These are phyloP conservation scores for Psilanteris sp. DNA, from an alignment of 1,140 invertebrate species.

Conservation along the genomic window DNA sequence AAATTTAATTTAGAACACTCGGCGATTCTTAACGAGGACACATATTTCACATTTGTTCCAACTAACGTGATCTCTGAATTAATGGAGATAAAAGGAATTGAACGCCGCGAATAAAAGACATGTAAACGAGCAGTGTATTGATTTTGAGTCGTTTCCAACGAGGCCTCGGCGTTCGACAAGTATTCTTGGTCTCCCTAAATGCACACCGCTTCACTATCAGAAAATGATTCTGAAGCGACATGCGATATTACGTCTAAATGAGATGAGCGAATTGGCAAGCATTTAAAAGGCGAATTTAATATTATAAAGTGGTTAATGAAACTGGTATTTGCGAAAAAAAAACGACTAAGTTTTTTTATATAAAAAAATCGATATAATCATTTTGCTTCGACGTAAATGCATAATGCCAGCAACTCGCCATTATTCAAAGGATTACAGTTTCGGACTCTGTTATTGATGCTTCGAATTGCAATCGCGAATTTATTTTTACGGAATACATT, in stretches of 20 bases:
- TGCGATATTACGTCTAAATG: constrained; percentile 36
- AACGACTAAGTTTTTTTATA: not conserved
- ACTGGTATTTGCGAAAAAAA: constrained; percentile 7
- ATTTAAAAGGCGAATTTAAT: constrained; percentile 29
- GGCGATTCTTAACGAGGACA: too few species aligned
- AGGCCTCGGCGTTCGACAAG: constrained; percentile 58
- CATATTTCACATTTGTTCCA: constrained; percentile 1
- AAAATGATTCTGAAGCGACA: constrained; percentile 41
- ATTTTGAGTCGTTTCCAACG: constrained; percentile 59
- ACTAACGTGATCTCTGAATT: constrained; percentile 12
- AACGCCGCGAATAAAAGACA: constrained; percentile 39
- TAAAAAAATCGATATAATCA: too few species aligned
- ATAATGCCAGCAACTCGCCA: too few species aligned
- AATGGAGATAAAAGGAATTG: constrained; percentile 36
- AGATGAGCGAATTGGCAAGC: constrained; percentile 23
- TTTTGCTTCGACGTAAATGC: too few species aligned
- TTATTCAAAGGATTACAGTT: too few species aligned
- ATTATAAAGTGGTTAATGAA: constrained; percentile 28
- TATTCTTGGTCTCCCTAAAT: constrained; percentile 24
- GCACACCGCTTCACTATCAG: constrained; percentile 40
- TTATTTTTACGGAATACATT: too few species aligned
- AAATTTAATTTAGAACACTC: too few species aligned
- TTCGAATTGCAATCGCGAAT: too few species aligned
- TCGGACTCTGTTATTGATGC: too few species aligned
- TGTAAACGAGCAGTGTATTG: constrained; percentile 57